A percentile compares a stretch with the other conserved stretches of the same genome.
phyloP scores from a whole-genome alignment of 1,140 invertebrate genomes.

The Megathymus violae region DNA sequence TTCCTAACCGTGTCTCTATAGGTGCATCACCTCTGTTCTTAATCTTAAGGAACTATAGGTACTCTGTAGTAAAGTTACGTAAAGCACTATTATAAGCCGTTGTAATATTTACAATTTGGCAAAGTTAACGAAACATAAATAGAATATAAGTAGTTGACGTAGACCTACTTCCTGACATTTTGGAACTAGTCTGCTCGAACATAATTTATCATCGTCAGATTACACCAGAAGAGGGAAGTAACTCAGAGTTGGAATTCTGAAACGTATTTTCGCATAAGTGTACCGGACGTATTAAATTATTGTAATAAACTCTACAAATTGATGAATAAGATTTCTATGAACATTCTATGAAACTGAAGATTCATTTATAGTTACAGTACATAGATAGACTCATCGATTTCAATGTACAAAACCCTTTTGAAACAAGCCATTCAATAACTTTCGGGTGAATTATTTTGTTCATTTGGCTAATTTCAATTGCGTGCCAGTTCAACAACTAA shows the following conservation, averaged over 20 bases:
- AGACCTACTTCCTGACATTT: conserved; percentile 29
- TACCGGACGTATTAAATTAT: too few species aligned
- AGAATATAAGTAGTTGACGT: conserved; percentile 24
- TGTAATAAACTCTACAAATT: too few species aligned
- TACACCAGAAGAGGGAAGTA: too few species aligned
- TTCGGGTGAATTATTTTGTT: conserved; percentile 17
- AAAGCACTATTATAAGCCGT: conserved; percentile 8
- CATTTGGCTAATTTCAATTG: conserved; percentile 9
- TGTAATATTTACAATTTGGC: conserved; percentile 34
- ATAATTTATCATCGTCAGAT: conserved; percentile 28
- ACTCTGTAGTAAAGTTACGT: conserved; percentile 4
- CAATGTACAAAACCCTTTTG: background rate
- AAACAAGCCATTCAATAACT: conserved; percentile 13
- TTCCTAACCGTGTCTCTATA: too few species aligned
- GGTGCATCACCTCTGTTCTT: too few species aligned
- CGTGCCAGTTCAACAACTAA: background rate
- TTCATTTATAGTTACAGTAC: too few species aligned
- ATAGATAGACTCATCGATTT: too few species aligned
- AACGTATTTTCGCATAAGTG: too few species aligned
- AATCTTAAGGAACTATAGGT: too few species aligned
- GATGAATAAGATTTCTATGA: too few species aligned
- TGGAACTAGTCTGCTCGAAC: conserved; percentile 9
- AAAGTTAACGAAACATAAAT: conserved; percentile 21
- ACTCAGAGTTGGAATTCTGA: too few species aligned
- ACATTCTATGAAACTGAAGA: too few species aligned